A percentile compares a stretch with the other conserved stretches of the same genome.
phyloP scores from a whole-genome alignment of 2,888 invertebrate species.

The Notodonta dromedarius region DNA sequence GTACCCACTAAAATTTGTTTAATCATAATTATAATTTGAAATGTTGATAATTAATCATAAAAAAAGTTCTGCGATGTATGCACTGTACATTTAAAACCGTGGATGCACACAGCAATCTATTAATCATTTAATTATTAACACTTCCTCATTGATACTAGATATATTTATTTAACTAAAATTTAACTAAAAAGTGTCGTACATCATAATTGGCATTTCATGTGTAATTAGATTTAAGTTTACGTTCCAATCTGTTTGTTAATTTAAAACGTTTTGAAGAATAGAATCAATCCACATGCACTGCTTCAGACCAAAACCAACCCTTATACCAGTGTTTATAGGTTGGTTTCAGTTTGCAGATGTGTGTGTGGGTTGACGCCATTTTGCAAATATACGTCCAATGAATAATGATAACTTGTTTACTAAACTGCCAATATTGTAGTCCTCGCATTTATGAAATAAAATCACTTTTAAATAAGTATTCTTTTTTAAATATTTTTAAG shows the following conservation, averaged over 20 bases:
- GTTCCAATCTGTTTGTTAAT: conserved; percentile 62
- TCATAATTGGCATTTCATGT: conserved; percentile 76
- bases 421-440: conserved; percentile 73
- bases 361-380: too few species aligned
- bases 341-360: too few species aligned
- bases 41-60: conserved; percentile 28
- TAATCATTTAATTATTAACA: conserved; percentile 29
- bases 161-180: conserved; percentile 52
- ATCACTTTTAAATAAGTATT: conserved; percentile 38
- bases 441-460: conserved; percentile 72
- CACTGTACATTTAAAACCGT: conserved; percentile 22
- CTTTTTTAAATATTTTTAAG: conserved; percentile 43
- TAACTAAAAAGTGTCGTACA: conserved; percentile 68
- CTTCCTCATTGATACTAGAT: conserved; percentile 53
- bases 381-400: too few species aligned
- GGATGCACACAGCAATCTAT: conserved; percentile 12
- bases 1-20: conserved; percentile 26
- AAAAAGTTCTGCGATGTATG: conserved; percentile 21
- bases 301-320: too few species aligned
- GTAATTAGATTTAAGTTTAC: conserved; percentile 56
- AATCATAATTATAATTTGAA: conserved; percentile 33
- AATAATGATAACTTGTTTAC: conserved; percentile 39
- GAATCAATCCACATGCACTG: too few species aligned
- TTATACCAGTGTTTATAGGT: too few species aligned
- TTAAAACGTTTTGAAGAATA: too few species aligned